A percentile compares a stretch with the other conserved stretches of the same genome.
phyloP scores from a whole-genome alignment of 2,113 vertebrate genomes.

The Natator depressus region DNA sequence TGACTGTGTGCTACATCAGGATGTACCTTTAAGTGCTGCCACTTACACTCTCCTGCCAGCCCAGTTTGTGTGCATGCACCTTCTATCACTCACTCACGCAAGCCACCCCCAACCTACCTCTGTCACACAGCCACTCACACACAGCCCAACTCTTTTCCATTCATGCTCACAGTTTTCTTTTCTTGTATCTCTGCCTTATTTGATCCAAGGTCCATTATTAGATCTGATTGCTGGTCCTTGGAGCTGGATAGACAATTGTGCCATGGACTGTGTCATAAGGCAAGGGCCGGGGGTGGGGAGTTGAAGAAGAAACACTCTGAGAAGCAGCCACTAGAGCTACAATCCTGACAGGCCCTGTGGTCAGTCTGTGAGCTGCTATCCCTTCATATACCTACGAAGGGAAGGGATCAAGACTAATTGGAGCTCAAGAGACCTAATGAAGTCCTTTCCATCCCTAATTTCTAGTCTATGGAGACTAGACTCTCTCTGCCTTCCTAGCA shows the following conservation, averaged over 20 bases:
- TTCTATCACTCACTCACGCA: neutral
- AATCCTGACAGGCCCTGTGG: neutral
- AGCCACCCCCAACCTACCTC: neutral
- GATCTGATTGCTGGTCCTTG: neutral
- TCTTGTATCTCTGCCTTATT: neutral
- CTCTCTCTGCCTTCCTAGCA: neutral
- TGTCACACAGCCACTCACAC: neutral
- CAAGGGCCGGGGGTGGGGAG: neutral
- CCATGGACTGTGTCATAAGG: neutral
- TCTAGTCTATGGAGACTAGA: neutral
- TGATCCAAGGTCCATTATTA: neutral
- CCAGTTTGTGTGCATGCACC: neutral
- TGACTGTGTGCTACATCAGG: neutral
- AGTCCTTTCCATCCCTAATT: slow-evolving; percentile 8
- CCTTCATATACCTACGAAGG: neutral
- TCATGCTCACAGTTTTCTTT: neutral
- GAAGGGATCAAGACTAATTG: neutral
- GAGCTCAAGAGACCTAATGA: neutral
- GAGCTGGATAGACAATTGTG: neutral
- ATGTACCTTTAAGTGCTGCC: neutral
- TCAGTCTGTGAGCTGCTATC: neutral
- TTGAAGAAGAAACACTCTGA: neutral
- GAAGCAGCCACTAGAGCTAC: slow-evolving; percentile 21
- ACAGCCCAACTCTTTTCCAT: neutral
- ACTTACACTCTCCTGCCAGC: neutral